Conservation (phyloP, 37 sponge, comb jelly and placozoan genomes). For the Aplysina aerophoba region DNA sequence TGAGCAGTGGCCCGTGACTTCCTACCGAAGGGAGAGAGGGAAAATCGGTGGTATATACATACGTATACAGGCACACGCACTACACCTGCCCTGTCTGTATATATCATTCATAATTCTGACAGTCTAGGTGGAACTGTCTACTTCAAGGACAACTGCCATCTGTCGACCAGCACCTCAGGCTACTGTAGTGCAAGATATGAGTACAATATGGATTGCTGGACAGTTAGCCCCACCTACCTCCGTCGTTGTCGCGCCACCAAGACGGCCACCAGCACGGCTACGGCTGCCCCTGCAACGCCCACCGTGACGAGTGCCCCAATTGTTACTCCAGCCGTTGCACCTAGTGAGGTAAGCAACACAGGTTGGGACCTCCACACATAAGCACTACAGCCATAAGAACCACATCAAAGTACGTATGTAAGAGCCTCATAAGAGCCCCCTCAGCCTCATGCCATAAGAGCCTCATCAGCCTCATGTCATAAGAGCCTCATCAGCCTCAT, state of each 20-base stretch:
- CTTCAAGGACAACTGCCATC: slow-evolving; percentile 10
- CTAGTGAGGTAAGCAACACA: background rate
- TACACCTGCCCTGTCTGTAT: no score
- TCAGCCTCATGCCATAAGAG: background rate
- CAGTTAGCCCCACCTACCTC: no score
- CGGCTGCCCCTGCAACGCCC: background rate
- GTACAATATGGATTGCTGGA: no score
- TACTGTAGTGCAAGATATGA: no score
- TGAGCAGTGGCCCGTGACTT: no score
- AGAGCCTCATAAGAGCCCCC: background rate
- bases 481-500: background rate
- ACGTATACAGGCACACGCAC: background rate
- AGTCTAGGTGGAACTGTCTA: no score
- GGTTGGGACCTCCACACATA: background rate
- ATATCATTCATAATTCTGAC: no score
- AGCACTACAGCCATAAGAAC: background rate
- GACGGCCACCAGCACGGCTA: background rate
- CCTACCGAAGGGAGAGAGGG: no score
- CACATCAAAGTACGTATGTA: background rate
- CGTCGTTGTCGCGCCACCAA: background rate
- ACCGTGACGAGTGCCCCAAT: background rate
- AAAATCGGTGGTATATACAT: background rate
- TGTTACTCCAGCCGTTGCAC: background rate
- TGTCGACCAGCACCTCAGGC: no score
- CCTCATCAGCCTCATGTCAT: background rate